Base-by-base conservation (phyloP, 2,113 vertebrate genomes). In the human (Homo sapiens) region DNA sequence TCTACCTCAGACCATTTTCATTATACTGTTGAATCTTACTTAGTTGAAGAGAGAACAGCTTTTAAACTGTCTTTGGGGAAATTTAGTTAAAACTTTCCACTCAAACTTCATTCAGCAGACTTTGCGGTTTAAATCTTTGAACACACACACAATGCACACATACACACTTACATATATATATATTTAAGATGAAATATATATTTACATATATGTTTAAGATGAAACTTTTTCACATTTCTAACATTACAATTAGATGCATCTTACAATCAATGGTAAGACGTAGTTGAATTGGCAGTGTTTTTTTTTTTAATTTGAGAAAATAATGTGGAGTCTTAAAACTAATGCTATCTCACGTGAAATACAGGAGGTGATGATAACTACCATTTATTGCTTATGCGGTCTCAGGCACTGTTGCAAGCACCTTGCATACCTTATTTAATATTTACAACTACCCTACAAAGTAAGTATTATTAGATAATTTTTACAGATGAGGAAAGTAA, bases 1-100 rank as follows among this genome's bases (percentile, higher is more conserved):
- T 90, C 25, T 45, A 80, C 72, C 79, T 95, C 61, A 89, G 59
- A 94, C 93, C 35, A 87, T 89, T 95, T 93, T 96, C 76, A 88
- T 81, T 84, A 23, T 22, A 68, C 61, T 95, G 48, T 64, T 97
- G 90, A 95, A 96, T 94, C 81, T 96, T 87, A 91, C 66, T 92
- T 88, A 8, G 43, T 73, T 90, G 22, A 81, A 95, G 11, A 64
- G 68, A 80, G 25, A 82, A 96, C 43, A 92, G 17, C 32, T 86
- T 93, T 94, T 94, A 91, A 79, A 68, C 38, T 50, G 75, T 88
- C 35, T 93, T 76, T 81, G 40, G 90, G 64, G 23, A 83, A 87
- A 81, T 88, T 87, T 92, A 66, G 40, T 91, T 87, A 79, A 97
- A 97, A 89, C 2, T 25, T 96, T 88, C 73, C 38, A 97, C 35